Base-by-base conservation (phyloP, 2,888 invertebrate species). In the Euplagia quadripunctaria region DNA sequence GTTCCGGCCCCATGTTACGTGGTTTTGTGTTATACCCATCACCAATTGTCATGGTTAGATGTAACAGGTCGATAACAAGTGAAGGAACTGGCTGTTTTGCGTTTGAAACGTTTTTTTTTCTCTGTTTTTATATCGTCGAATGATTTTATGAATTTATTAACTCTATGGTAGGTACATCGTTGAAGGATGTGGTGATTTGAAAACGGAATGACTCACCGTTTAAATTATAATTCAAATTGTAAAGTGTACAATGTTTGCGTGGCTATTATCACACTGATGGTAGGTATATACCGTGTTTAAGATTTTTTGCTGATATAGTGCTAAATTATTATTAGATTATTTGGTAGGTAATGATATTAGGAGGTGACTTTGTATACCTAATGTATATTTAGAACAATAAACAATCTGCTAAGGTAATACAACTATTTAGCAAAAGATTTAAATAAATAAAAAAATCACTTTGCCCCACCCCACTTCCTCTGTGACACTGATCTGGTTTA, bases 201-300 rank as follows among this genome's bases (percentile, higher is more conserved):
- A 75, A 70, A 64, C 11, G 66, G 52, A 41, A 20, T 82, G 86
- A 81, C 64, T 83, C 80, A 82, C 73, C 49, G 68, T 76, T 78
- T 61, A 61, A 67, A 81, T 84, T 82, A 80, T 76, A 84, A 85
- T 85, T 85, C 85, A 75, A 66, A 78, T 78, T 74, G 75, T 76
- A 31, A 73, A 71, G 41, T 70, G n/a, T n/a, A 16, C 49, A 31
- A 49, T 42, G 52, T 55, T 71, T 46, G 64, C 43, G 17, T 43
- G 58, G 20, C 55, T 42, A 68, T 52, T 51, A n/a, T 55, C n/a
- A 52, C 42, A 55, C 52, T 55, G n/a, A 14, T 12, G n/a, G 67
- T 58, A 20, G 9, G 7, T 11, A n/a, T 20, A 58, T 58, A 51
- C 52, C 12, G 42, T 14, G 17, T 68, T 67, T 42, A 9, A 52